phyloP scores from a whole-genome alignment of 2,888 invertebrate genomes.

The Brachylomia viminalis region DNA sequence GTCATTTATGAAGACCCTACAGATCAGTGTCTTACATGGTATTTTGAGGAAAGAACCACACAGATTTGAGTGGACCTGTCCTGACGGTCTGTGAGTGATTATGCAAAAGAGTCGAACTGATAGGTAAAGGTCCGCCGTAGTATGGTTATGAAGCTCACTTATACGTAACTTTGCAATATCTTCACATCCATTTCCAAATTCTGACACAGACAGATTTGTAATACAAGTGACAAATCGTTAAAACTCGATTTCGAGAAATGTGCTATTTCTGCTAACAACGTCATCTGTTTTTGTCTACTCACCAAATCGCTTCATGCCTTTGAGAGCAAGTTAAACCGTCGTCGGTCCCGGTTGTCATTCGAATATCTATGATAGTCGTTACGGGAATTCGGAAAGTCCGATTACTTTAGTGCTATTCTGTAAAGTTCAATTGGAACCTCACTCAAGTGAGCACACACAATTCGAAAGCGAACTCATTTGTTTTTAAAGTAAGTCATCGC shows the following conservation, averaged over 20 bases:
- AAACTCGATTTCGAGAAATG: background rate
- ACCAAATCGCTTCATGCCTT: conserved; percentile 2
- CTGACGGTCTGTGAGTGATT: background rate
- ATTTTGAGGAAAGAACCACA: no score
- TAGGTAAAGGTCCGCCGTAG: background rate
- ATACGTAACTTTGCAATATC: background rate
- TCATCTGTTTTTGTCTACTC: conserved; percentile 14
- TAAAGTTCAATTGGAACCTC: background rate
- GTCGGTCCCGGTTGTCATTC: background rate
- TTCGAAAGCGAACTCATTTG: background rate
- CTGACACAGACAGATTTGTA: background rate
- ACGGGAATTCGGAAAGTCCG: background rate
- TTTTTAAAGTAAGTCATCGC: background rate
- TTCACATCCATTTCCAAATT: background rate
- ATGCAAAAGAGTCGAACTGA: background rate
- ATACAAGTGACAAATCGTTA: background rate
- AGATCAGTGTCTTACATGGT: no score
- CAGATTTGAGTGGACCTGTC: no score
- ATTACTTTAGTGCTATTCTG: background rate
- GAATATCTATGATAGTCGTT: background rate
- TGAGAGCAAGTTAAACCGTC: background rate
- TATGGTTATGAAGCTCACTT: background rate
- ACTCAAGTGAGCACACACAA: conserved; percentile 8
- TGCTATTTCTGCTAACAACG: conserved; percentile 14
- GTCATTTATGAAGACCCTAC: no score